These are phyloP conservation scores for Pinna nobilis DNA, from an alignment of 1,140 invertebrate species.

Conservation along the genomic window DNA sequence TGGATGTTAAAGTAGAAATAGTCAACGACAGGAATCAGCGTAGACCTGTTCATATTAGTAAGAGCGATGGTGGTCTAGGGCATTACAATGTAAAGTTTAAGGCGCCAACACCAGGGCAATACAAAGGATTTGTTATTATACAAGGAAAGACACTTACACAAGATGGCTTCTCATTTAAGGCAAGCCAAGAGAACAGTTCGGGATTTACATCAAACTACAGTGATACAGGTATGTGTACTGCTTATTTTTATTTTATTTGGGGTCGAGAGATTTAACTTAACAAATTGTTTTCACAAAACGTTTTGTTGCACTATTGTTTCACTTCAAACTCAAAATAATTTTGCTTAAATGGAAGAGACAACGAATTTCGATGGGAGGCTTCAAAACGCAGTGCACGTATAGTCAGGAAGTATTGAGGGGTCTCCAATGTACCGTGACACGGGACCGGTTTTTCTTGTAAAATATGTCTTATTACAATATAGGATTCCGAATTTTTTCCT, in stretches of 20 bases:
- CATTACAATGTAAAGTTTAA: conserved; percentile 32
- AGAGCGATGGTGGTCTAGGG: conserved; percentile 2
- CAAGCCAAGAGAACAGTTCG: neutral
- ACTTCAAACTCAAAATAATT: neutral
- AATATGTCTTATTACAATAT: neutral
- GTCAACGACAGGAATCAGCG: conserved; percentile 17
- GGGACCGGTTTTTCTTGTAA: neutral
- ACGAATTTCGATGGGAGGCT: too few species aligned
- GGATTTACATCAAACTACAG: neutral
- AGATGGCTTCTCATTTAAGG: conserved; percentile 3
- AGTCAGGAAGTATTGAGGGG: neutral
- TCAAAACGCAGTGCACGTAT: too few species aligned
- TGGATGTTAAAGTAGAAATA: conserved; percentile 33
- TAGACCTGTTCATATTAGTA: conserved; percentile 1
- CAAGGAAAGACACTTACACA: conserved; percentile 7
- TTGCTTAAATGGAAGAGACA: too few species aligned
- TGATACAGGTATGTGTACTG: neutral
- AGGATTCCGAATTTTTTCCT: neutral
- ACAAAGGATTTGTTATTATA: conserved; percentile 24
- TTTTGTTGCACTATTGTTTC: neutral
- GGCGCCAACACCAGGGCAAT: conserved; percentile 24
- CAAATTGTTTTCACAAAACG: neutral
- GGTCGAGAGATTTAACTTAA: neutral
- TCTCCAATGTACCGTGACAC: neutral
- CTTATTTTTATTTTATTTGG: neutral